A percentile compares a stretch with the other conserved stretches of the same genome.
Conservation (phyloP, 2,797 vertebrate species). For the Spheniscus humboldti region DNA sequence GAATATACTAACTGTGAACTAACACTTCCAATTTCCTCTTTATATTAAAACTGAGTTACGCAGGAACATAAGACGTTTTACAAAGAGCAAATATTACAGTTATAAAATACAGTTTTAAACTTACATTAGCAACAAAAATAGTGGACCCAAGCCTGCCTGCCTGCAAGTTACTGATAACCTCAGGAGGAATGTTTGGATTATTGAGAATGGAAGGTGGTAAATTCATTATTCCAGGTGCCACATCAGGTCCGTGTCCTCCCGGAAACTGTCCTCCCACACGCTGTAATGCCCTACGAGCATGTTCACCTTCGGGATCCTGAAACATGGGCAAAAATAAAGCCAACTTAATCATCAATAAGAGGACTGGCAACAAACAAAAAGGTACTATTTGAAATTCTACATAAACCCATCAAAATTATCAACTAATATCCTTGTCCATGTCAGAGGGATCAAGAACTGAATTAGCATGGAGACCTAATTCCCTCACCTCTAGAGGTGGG, state of each 20-base stretch:
- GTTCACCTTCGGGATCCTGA: slow-evolving; percentile 95
- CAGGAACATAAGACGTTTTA: neutral
- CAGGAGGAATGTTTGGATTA: slow-evolving; percentile 96
- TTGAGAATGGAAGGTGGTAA: slow-evolving; percentile 93
- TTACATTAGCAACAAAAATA: slow-evolving; percentile 97
- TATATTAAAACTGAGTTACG: neutral
- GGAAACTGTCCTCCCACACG: slow-evolving; percentile 84
- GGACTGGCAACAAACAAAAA: neutral
- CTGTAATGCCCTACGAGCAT: slow-evolving; percentile 90
- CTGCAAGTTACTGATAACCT: slow-evolving; percentile 91
- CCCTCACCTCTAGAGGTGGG: slow-evolving; percentile 63
- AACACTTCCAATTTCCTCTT: neutral
- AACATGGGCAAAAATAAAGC: slow-evolving; percentile 42
- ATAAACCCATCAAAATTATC: slow-evolving; percentile 44
- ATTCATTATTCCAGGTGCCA: slow-evolving; percentile 85
- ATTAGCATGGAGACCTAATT: slow-evolving; percentile 52
- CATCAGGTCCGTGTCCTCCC: slow-evolving; percentile 86
- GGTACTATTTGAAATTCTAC: slow-evolving; percentile 15
- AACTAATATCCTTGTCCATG: slow-evolving; percentile 18
- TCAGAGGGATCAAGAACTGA: slow-evolving; percentile 48
- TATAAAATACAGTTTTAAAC: slow-evolving; percentile 60
- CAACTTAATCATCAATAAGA: neutral
- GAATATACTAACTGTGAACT: neutral
- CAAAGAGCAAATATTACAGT: neutral
- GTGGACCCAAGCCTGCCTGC: slow-evolving; percentile 91